Conservation (phyloP, 2,888 invertebrate genomes). For the Luperina testacea region DNA sequence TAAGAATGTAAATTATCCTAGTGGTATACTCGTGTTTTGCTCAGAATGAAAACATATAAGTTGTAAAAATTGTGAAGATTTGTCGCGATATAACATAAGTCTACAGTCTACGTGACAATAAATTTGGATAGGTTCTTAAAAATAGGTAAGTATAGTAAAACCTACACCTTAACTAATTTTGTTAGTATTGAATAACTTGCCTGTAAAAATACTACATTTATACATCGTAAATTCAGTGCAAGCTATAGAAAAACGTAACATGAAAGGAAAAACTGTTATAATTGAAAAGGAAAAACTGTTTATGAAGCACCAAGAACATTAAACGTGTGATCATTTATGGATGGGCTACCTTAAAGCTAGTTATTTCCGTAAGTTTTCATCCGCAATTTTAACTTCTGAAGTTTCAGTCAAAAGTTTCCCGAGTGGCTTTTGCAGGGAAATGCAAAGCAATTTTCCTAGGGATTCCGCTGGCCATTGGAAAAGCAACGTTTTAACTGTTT, state of each 20-base stretch:
- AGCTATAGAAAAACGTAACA: neutral
- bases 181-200: neutral
- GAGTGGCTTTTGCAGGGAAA: constrained; percentile 60
- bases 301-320: constrained; percentile 27
- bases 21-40: neutral
- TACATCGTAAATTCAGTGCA: neutral
- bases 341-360: constrained; percentile 36
- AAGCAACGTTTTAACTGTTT: constrained; percentile 12
- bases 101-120: neutral
- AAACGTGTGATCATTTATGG: constrained; percentile 46
- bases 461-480: constrained; percentile 19
- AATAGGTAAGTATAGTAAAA: neutral
- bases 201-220: neutral
- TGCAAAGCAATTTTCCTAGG: constrained; percentile 55
- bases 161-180: neutral
- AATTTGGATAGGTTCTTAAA: neutral
- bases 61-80: neutral
- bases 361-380: constrained; percentile 56
- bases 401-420: constrained; percentile 55
- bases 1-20: neutral
- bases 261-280: constrained; percentile 13
- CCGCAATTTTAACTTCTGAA: constrained; percentile 57
- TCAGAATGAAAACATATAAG: neutral
- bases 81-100: neutral
- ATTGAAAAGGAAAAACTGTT: constrained; percentile 16